Percentiles rank a stretch among this genome's conserved stretches.
Conservation (phyloP, 2,888 invertebrate genomes). For the Perithous albicinctus region DNA sequence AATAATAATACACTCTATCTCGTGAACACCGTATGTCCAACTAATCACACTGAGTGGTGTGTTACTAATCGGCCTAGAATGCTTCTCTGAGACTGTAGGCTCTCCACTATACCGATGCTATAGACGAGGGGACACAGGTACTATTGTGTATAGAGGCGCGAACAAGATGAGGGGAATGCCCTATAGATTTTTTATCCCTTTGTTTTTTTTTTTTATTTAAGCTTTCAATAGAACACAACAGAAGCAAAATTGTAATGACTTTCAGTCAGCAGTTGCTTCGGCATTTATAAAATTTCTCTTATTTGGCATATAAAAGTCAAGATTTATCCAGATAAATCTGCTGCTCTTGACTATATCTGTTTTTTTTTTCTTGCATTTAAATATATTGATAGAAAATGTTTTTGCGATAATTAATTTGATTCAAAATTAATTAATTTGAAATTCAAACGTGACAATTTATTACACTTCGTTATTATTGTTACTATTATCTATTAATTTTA, state of each 20-base stretch:
- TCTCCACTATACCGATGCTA: neutral
- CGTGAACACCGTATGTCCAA: conserved; percentile 64
- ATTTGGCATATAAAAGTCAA: conserved; percentile 26
- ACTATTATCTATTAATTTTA: no score
- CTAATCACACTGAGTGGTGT: conserved; percentile 69
- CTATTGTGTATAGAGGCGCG: neutral
- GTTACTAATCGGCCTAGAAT: conserved; percentile 65
- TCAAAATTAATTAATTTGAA: no score
- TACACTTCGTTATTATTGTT: no score
- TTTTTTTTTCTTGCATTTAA: no score
- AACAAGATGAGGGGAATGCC: neutral
- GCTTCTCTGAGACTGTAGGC: conserved; percentile 1
- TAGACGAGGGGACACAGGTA: conserved; percentile 18
- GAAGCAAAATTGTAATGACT: conserved; percentile 37
- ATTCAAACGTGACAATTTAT: no score
- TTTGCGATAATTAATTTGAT: no score
- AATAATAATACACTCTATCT: conserved; percentile 61
- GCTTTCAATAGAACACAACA: conserved; percentile 27
- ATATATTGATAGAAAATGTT: no score
- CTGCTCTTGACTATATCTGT: no score
- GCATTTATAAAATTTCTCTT: conserved; percentile 35
- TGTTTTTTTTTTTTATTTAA: neutral
- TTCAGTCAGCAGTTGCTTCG: neutral
- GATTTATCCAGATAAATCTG: no score
- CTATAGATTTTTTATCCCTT: neutral